Conservation (phyloP, 2,113 vertebrate genomes). For the Psittacula cyanocephala region DNA sequence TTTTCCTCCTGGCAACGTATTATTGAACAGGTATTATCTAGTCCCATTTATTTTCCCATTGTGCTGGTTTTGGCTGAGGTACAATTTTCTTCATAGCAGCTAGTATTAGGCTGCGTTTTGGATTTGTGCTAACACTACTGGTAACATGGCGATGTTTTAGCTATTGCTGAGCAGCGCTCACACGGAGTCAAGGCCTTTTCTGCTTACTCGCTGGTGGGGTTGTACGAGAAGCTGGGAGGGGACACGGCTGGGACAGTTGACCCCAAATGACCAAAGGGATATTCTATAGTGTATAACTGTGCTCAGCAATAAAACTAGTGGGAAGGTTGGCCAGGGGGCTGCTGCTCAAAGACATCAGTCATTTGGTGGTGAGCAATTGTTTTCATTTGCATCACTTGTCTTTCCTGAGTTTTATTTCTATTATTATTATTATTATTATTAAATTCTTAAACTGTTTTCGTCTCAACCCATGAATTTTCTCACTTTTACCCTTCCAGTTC, state of each 20-base stretch:
- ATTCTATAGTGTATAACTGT: rapidly evolving
- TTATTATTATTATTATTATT: neutral
- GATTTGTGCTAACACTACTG: neutral
- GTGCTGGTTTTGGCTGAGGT: neutral
- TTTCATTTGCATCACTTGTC: neutral
- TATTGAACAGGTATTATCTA: neutral
- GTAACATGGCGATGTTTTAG: neutral
- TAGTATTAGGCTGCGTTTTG: neutral
- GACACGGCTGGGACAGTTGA: neutral
- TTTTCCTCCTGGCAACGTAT: neutral
- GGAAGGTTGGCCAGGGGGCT: neutral
- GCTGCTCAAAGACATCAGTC: neutral
- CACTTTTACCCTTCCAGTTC: neutral
- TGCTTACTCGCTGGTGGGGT: neutral
- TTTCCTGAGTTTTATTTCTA: neutral
- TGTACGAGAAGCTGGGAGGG: neutral
- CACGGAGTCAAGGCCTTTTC: neutral
- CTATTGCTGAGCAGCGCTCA: neutral
- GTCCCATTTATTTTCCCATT: neutral
- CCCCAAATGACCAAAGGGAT: neutral
- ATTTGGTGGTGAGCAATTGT: neutral
- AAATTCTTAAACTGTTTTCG: neutral
- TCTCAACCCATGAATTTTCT: neutral
- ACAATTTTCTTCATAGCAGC: neutral
- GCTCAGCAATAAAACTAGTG: neutral